Evolutionary conservation across 2,113 vertebrate genomes (phyloP).

Genomic region (Elgaria multicarinata): DNA sequence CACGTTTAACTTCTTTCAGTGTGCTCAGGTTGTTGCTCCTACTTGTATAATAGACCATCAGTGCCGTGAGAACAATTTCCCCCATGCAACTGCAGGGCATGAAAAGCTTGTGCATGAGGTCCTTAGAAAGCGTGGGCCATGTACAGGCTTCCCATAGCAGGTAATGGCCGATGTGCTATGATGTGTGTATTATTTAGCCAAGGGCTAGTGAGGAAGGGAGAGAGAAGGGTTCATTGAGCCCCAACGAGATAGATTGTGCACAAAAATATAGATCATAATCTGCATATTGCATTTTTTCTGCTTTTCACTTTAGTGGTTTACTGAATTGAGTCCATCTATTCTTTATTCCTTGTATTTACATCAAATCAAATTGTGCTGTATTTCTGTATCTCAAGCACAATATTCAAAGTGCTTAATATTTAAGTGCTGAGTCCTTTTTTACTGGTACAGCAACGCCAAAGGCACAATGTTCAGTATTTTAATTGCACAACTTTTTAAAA

Average conservation of each 20-base stretch:
- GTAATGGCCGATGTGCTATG: not conserved
- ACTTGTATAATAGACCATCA: not conserved
- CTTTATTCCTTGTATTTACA: conserved; percentile 13
- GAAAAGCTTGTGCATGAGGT: not conserved
- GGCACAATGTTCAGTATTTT: conserved; percentile 49
- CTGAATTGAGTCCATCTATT: conserved; percentile 44
- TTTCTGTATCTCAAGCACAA: conserved; percentile 57
- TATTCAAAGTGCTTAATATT: conserved; percentile 42
- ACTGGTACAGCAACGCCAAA: conserved; percentile 52
- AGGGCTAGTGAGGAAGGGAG: not conserved
- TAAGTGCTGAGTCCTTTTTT: conserved; percentile 38
- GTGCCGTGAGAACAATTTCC: too few relatives aligned
- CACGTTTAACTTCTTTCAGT: conserved; percentile 45
- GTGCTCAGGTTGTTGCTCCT: conserved; percentile 35
- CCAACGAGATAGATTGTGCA: conserved; percentile 35
- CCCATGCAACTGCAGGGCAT: not conserved
- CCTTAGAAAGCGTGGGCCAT: not conserved
- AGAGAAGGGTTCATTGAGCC: not conserved
- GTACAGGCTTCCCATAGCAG: not conserved
- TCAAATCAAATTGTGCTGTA: conserved; percentile 31
- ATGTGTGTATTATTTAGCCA: not conserved
- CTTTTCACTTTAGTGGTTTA: conserved; percentile 54
- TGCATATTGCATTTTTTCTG: conserved; percentile 35
- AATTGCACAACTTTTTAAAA: conserved; percentile 42
- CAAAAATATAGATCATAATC: conserved; percentile 34